Percentiles rank a stretch among this genome's conserved stretches.
Evolutionary conservation across 2,888 invertebrate species (phyloP).

Genomic region (Schizaphis graminum): DNA sequence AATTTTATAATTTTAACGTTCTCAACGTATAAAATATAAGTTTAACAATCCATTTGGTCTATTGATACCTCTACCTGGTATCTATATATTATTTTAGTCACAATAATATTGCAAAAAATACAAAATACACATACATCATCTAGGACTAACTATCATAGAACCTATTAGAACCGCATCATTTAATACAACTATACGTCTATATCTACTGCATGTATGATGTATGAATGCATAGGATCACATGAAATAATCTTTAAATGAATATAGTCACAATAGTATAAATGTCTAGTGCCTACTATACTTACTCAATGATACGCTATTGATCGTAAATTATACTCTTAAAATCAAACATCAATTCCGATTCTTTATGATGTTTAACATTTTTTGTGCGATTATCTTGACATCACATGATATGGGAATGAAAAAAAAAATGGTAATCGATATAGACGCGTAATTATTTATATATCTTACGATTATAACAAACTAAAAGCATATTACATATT

Average conservation of each 20-base stretch:
- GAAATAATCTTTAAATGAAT: not conserved
- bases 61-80: too few relatives aligned
- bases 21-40: not conserved
- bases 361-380: not conserved
- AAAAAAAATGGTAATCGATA: not conserved
- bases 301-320: slow-evolving; percentile 13
- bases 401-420: not conserved
- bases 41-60: too few relatives aligned
- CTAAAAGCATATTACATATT: not conserved
- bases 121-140: not conserved
- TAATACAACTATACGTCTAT: not conserved
- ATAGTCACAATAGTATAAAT: not conserved
- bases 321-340: slow-evolving; percentile 9
- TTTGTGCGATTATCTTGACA: not conserved
- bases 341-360: not conserved
- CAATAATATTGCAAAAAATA: not conserved
- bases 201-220: too few relatives aligned
- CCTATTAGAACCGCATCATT: not conserved
- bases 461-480: not conserved
- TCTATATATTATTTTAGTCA: not conserved
- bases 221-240: too few relatives aligned
- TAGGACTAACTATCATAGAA: not conserved
- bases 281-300: not conserved
- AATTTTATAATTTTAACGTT: not conserved
- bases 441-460: not conserved